Conservation (phyloP, 2,113 vertebrate genomes). For the Thermophis baileyi region DNA sequence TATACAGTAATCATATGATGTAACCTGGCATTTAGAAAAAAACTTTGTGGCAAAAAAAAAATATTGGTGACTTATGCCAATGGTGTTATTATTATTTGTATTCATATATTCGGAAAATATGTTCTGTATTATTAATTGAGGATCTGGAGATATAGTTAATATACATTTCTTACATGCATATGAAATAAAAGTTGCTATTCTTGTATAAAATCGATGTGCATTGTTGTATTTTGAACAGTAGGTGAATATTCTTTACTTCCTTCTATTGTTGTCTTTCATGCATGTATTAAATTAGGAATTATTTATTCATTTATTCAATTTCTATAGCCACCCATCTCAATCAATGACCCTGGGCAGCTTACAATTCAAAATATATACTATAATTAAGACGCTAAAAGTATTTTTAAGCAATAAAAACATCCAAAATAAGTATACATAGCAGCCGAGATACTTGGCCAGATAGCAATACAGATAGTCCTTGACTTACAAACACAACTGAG, state of each 20-base stretch:
- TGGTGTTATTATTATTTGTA: neutral
- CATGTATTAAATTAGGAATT: neutral
- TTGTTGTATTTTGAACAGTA: neutral
- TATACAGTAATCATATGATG: conserved; percentile 41
- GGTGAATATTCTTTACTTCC: neutral
- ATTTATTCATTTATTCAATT: no score
- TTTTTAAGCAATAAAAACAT: neutral
- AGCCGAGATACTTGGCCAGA: neutral
- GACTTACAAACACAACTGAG: no score
- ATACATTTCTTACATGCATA: neutral
- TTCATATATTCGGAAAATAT: neutral
- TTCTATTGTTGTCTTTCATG: neutral
- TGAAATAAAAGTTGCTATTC: neutral
- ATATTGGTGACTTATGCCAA: neutral
- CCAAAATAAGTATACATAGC: neutral
- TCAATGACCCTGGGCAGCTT: no score
- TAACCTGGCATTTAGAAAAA: conserved; percentile 20
- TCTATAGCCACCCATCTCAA: no score
- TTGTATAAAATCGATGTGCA: neutral
- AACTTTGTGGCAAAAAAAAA: neutral
- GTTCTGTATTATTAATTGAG: neutral
- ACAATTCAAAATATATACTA: no score
- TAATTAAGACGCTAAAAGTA: no score
- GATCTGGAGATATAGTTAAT: neutral
- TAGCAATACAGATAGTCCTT: no score